Percentiles rank a stretch among this genome's conserved stretches.
These are phyloP conservation scores for Corythoichthys intestinalis DNA, from an alignment of 2,113 vertebrate genomes.

Conservation along the genomic window DNA sequence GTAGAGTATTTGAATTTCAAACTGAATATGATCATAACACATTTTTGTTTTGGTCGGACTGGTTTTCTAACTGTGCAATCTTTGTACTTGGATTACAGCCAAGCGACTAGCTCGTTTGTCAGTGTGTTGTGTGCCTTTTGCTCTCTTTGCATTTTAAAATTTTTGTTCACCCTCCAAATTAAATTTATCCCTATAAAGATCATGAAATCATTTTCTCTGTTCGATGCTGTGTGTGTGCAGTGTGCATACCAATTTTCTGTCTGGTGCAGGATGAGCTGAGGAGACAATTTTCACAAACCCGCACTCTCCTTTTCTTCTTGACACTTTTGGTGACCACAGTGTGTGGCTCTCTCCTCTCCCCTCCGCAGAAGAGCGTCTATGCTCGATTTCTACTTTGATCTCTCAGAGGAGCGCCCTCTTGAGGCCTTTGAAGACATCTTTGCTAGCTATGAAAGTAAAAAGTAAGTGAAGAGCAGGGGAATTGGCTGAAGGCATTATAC, in stretches of 20 bases:
- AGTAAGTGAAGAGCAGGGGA: constrained; percentile 84
- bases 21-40: not conserved
- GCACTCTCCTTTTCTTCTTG: constrained; percentile 23
- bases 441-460: constrained; percentile 96
- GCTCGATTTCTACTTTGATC: constrained; percentile 99
- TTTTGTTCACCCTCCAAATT: constrained; percentile 16
- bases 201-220: not conserved
- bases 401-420: constrained; percentile 93
- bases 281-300: constrained; percentile 19
- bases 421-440: constrained; percentile 98
- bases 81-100: constrained; percentile 18
- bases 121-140: not conserved
- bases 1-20: not conserved
- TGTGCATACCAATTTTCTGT: constrained; percentile 3
- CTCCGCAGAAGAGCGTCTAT: constrained; percentile 87
- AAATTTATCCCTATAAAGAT: not conserved
- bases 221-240: not conserved
- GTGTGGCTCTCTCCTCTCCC: constrained; percentile 74
- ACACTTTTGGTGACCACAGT: constrained; percentile 63
- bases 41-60: constrained; percentile 7
- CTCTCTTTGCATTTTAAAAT: not conserved
- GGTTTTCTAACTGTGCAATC: constrained; percentile 16
- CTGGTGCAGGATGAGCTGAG: constrained; percentile 35
- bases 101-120: constrained; percentile 2
- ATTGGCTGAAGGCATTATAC: constrained; percentile 47